phyloP scores from a whole-genome alignment of 2,797 vertebrate genomes.

The Pampus argenteus region DNA sequence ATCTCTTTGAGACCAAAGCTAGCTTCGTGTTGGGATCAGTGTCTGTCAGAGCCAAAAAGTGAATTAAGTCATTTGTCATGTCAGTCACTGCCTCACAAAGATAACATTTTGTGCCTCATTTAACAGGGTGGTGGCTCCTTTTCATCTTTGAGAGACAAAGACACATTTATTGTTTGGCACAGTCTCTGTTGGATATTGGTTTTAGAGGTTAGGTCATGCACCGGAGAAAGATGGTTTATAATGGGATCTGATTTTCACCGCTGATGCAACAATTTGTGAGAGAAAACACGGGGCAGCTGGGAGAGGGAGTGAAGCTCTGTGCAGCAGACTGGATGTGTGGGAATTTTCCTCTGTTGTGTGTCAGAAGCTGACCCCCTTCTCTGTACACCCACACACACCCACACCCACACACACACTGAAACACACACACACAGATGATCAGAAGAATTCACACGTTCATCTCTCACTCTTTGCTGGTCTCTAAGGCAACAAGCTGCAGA shows the following conservation, averaged over 20 bases:
- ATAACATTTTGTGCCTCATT: conserved; percentile 39
- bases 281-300: conserved; percentile 32
- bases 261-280: conserved; percentile 45
- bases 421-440: conserved; percentile 57
- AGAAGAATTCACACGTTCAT: conserved; percentile 68
- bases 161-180: not conserved
- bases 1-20: not conserved
- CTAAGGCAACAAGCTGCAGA: conserved; percentile 68
- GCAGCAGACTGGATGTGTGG: conserved; percentile 9
- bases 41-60: not conserved
- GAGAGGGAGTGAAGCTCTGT: conserved; percentile 5
- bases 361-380: conserved; percentile 39
- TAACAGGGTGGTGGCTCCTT: conserved; percentile 28
- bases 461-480: conserved; percentile 59
- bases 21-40: not conserved
- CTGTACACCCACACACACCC: conserved; percentile 48
- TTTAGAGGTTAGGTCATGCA: conserved; percentile 16
- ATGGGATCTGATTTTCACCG: conserved; percentile 50
- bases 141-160: conserved; percentile 21
- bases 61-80: too few species aligned
- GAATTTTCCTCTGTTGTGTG: conserved; percentile 40
- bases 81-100: conserved; percentile 18
- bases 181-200: conserved; percentile 19
- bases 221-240: conserved; percentile 34
- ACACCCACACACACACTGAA: conserved; percentile 13